These are phyloP conservation scores for Microtus ochrogaster DNA, from an alignment of 2,113 vertebrate genomes.

Conservation along the genomic window DNA sequence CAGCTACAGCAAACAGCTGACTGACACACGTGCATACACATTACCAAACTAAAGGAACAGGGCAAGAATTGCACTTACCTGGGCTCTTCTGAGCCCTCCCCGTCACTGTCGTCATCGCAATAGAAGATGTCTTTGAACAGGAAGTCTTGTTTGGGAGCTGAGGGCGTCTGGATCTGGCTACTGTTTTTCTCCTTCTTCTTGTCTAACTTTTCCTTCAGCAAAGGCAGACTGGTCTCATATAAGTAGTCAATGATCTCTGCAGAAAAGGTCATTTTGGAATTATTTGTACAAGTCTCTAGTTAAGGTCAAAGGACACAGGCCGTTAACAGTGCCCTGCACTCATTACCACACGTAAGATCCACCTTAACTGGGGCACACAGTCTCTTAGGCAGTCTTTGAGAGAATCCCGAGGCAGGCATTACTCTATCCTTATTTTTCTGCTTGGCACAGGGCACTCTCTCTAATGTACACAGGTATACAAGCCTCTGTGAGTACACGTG, in stretches of 20 bases:
- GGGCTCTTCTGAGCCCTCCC: neutral
- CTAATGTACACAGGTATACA: neutral
- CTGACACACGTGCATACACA: neutral
- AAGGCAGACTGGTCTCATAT: slow-evolving; percentile 81
- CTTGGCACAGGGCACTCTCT: neutral
- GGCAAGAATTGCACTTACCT: neutral
- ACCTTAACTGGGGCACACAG: neutral
- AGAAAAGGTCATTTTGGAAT: slow-evolving; percentile 22
- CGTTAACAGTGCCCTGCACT: rapidly evolving
- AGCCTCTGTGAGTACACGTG: neutral
- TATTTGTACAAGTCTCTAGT: neutral
- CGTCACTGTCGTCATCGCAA: slow-evolving; percentile 63
- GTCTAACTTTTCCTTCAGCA: slow-evolving; percentile 78
- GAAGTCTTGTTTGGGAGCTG: slow-evolving; percentile 66
- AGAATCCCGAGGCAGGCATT: neutral
- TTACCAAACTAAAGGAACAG: neutral
- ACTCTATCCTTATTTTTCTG: neutral
- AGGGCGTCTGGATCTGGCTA: neutral
- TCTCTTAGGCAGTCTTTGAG: neutral
- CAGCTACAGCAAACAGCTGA: too few species aligned
- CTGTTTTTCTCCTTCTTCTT: neutral
- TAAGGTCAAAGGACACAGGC: neutral
- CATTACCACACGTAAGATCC: too few species aligned
- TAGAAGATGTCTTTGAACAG: slow-evolving; percentile 83
- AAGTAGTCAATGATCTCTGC: slow-evolving; percentile 86